Conservation (phyloP, 2,888 invertebrate genomes). For the Metopia argyrocephala region DNA sequence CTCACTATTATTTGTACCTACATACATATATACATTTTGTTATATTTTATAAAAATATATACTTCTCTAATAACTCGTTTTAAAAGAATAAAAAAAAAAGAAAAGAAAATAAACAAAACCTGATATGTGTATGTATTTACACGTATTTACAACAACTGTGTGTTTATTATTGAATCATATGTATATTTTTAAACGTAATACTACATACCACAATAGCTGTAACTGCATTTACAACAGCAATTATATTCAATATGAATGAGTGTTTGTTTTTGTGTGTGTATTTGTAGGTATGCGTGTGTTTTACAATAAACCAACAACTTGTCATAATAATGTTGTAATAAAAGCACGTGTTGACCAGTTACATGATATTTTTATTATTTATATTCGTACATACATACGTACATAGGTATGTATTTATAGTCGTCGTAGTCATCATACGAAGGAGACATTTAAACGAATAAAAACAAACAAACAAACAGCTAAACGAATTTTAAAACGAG, state of each 20-base stretch:
- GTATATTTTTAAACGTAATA: conserved; percentile 8
- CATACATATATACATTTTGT: too few species aligned
- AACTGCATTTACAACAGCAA: background rate
- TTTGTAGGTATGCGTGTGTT: background rate
- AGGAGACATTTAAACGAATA: conserved; percentile 20
- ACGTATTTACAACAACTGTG: conserved; percentile 30
- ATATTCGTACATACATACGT: too few species aligned
- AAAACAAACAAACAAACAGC: conserved; percentile 5
- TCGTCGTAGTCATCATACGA: conserved; percentile 24
- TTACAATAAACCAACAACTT: conserved; percentile 48
- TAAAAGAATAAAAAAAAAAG: conserved; percentile 31
- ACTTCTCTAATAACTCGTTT: background rate
- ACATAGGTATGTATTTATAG: background rate
- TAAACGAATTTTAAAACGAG: conserved; percentile 29
- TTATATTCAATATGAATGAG: background rate
- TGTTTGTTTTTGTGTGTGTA: background rate
- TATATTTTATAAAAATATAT: background rate
- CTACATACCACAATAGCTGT: conserved; percentile 5
- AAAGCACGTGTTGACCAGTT: conserved; percentile 75
- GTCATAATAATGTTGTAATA: conserved; percentile 71
- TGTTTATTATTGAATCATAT: conserved; percentile 52
- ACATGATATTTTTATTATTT: conserved; percentile 44
- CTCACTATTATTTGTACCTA: too few species aligned
- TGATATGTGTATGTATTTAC: background rate
- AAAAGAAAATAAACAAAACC: conserved; percentile 5